Percentiles rank a stretch among this genome's conserved stretches.
Evolutionary conservation across 2,797 vertebrate genomes (phyloP).

Genomic region (Lepidocolaptes lacrymiger): DNA sequence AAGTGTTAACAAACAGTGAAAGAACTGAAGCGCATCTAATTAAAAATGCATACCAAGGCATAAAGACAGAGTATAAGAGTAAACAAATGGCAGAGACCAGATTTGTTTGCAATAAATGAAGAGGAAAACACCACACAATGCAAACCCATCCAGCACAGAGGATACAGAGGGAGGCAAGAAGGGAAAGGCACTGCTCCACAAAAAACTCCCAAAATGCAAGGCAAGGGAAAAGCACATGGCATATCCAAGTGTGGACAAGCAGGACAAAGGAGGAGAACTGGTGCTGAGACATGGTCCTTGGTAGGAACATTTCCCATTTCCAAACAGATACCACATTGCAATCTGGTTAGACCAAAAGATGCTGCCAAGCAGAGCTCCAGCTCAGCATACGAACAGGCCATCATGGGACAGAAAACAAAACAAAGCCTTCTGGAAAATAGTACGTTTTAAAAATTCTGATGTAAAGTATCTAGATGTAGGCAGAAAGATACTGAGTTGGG

Average conservation of each 20-base stretch:
- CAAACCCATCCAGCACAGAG: constrained; percentile 59
- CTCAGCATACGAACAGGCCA: background rate
- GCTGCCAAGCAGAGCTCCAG: constrained; percentile 23
- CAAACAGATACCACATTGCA: background rate
- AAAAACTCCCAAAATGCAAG: background rate
- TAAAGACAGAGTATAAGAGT: constrained; percentile 70
- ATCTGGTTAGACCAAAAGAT: background rate
- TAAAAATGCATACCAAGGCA: constrained; percentile 73
- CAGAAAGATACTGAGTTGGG: background rate
- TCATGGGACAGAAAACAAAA: background rate
- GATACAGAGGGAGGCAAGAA: background rate
- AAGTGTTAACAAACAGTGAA: constrained; percentile 66
- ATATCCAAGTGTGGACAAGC: rapidly evolving
- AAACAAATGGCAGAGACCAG: constrained; percentile 74
- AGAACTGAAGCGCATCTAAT: constrained; percentile 70
- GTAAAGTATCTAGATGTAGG: background rate
- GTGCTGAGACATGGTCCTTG: rapidly evolving
- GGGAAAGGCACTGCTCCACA: background rate
- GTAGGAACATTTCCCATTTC: background rate
- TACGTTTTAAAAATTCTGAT: background rate
- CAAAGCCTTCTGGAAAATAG: background rate
- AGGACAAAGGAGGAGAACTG: background rate
- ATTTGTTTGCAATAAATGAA: constrained; percentile 73
- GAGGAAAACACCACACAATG: constrained; percentile 71
- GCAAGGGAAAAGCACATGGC: background rate